Conservation (phyloP, 1,140 invertebrate species). For the Bombus vancouverensis region DNA sequence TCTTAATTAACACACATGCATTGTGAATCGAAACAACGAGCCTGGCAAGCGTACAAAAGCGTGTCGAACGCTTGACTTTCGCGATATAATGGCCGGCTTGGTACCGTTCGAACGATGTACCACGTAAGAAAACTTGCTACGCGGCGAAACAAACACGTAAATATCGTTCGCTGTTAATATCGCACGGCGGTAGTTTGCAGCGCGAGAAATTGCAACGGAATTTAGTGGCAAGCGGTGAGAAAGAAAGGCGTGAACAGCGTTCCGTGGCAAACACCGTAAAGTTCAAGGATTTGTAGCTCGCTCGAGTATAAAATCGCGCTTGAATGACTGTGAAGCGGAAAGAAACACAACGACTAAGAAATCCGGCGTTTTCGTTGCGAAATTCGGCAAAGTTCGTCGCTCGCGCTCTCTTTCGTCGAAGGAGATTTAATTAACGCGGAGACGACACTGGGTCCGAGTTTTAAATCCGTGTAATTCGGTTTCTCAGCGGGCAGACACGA, state of each 20-base stretch:
- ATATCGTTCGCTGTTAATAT: slow-evolving; percentile 1
- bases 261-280: slow-evolving; percentile 2
- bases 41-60: not conserved
- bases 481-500: not conserved
- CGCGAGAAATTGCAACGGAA: not conserved
- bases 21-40: not conserved
- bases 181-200: not conserved
- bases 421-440: slow-evolving; percentile 18
- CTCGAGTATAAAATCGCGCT: not conserved
- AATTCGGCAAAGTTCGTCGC: not conserved
- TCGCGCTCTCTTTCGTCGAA: no score
- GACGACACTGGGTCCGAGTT: not conserved
- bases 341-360: not conserved
- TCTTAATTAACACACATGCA: not conserved
- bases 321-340: no score
- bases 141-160: not conserved
- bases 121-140: not conserved
- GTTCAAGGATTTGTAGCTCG: not conserved
- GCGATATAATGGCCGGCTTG: not conserved
- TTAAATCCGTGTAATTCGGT: not conserved
- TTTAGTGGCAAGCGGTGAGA: not conserved
- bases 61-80: not conserved
- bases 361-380: not conserved
- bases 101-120: not conserved
- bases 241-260: no score